Percentiles rank a stretch among this genome's conserved stretches.
These are phyloP conservation scores for Corythoichthys haematopterus DNA, from an alignment of 2,113 vertebrate genomes.

Conservation along the genomic window DNA sequence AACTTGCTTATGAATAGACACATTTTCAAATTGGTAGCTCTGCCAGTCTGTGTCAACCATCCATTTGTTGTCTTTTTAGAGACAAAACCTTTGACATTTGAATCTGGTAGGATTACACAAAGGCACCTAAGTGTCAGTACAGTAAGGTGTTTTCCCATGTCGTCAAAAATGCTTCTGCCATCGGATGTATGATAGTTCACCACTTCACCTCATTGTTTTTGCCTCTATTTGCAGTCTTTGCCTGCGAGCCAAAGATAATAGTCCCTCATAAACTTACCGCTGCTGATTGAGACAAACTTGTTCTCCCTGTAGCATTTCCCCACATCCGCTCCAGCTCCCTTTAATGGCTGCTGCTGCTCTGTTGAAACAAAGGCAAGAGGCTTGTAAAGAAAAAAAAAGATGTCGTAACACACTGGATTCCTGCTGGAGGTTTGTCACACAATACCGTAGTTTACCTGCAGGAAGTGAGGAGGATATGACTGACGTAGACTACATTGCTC, in stretches of 20 bases:
- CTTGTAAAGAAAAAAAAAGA: conserved; percentile 2
- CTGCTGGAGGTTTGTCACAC: conserved; percentile 12
- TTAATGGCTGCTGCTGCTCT: conserved; percentile 7
- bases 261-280: not conserved
- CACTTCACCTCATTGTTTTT: not conserved
- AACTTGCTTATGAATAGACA: not conserved
- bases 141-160: not conserved
- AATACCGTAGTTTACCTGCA: conserved; percentile 1
- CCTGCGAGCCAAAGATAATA: conserved; percentile 1
- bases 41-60: not conserved
- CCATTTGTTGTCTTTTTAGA: not conserved
- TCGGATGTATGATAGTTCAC: not conserved
- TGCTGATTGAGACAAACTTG: conserved; percentile 21
- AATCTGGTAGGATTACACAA: not conserved
- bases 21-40: not conserved
- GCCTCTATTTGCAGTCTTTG: not conserved
- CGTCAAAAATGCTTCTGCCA: not conserved
- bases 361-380: not conserved
- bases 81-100: not conserved
- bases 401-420: conserved; percentile 50
- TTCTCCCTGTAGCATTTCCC: conserved; percentile 31
- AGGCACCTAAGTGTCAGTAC: not conserved
- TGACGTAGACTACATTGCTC: conserved; percentile 18
- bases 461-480: conserved; percentile 22
- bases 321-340: conserved; percentile 8